These are phyloP conservation scores for Paramormyrops hopkinsi DNA, from an alignment of 2,797 vertebrate species.

Conservation along the genomic window DNA sequence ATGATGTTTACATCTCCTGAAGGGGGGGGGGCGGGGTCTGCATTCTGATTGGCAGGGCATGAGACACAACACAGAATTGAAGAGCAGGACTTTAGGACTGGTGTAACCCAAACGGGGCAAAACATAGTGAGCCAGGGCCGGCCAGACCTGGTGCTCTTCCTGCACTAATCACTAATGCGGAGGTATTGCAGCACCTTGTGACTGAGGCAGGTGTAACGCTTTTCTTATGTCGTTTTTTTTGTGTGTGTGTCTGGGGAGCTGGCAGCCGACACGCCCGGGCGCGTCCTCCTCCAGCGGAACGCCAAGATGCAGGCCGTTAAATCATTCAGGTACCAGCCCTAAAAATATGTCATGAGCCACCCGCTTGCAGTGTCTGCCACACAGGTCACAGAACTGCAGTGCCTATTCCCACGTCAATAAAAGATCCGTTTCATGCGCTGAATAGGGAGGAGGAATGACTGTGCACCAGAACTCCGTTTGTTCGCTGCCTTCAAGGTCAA, in stretches of 20 bases:
- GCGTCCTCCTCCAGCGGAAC: not conserved
- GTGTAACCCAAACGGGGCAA: not conserved
- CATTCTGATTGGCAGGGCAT: constrained; percentile 20
- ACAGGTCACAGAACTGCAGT: not conserved
- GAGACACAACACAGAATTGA: constrained; percentile 7
- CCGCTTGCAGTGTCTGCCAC: constrained; percentile 6
- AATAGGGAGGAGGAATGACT: not conserved
- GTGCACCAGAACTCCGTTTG: not conserved
- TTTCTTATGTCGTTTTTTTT: not conserved
- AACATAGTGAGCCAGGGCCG: not conserved
- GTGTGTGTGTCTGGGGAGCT: not conserved
- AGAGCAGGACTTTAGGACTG: not conserved
- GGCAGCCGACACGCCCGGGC: not conserved
- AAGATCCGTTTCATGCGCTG: not conserved
- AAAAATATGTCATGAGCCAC: constrained; percentile 37
- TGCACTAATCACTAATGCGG: not conserved
- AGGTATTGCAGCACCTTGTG: not conserved
- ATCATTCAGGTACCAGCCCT: constrained; percentile 33
- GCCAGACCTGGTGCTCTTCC: not conserved
- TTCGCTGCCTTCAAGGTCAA: constrained; percentile 1
- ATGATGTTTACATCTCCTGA: constrained; percentile 31
- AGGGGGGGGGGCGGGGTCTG: constrained; percentile 10
- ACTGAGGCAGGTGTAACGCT: not conserved
- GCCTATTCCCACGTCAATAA: not conserved
- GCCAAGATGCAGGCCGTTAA: constrained; percentile 23